Evolutionary conservation across 2,113 vertebrate genomes (phyloP).

Genomic region (Montifringilla adamsi): DNA sequence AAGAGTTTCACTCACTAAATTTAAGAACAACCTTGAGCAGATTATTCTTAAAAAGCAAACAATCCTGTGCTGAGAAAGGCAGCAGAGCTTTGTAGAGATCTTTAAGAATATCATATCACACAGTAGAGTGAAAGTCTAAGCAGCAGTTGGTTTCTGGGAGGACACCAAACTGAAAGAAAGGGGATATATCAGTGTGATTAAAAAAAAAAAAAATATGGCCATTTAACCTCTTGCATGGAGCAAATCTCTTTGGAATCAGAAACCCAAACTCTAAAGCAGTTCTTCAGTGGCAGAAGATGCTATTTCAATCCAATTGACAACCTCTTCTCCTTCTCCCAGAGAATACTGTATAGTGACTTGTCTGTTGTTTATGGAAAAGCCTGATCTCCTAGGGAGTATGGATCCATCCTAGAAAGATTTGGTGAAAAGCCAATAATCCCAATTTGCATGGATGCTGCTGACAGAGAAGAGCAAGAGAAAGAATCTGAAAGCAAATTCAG

Average conservation of each 20-base stretch:
- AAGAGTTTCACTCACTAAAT: not conserved
- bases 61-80: not conserved
- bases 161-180: not conserved
- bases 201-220: not conserved
- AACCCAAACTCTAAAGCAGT: not conserved
- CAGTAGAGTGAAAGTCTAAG: not conserved
- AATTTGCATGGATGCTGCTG: not conserved
- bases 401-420: not conserved
- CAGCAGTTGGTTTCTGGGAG: not conserved
- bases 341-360: not conserved
- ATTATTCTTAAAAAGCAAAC: not conserved
- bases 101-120: not conserved
- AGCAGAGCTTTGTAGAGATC: not conserved
- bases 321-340: not conserved
- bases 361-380: not conserved
- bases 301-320: not conserved
- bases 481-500: not conserved
- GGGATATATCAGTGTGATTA: not conserved
- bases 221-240: not conserved
- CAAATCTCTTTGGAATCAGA: not conserved
- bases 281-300: not conserved
- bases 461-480: not conserved
- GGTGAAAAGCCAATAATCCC: not conserved
- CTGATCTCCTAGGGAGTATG: not conserved
- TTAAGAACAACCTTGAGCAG: not conserved